phyloP scores from a whole-genome alignment of 2,888 invertebrate species.

The Folsomia manolachei region DNA sequence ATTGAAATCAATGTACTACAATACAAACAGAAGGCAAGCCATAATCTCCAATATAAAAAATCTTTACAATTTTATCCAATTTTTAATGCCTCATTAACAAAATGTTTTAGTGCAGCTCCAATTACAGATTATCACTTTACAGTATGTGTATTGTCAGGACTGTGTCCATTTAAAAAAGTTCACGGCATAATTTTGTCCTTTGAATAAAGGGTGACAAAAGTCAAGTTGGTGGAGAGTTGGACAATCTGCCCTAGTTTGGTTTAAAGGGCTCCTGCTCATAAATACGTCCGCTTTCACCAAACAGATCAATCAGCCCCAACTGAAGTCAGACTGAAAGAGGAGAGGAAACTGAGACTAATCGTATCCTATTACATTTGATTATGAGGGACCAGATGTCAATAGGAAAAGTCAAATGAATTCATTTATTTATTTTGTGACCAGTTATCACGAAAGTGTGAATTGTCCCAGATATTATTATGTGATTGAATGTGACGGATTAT shows the following conservation, averaged over 20 bases:
- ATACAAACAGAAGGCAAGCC: too few species aligned
- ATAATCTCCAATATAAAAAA: not conserved
- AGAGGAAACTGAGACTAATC: constrained; percentile 5
- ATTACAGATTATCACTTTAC: not conserved
- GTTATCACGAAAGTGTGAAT: not conserved
- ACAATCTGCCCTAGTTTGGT: too few species aligned
- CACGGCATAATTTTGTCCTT: too few species aligned
- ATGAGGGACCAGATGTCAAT: constrained; percentile 17
- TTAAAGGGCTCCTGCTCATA: too few species aligned
- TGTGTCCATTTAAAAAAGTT: too few species aligned
- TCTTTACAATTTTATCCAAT: not conserved
- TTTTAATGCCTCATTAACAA: not conserved
- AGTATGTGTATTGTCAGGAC: too few species aligned
- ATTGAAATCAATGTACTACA: too few species aligned
- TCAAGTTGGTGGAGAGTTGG: too few species aligned
- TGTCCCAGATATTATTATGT: not conserved
- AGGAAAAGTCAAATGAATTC: not conserved
- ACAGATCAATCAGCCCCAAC: constrained; percentile 7
- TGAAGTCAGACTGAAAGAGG: not conserved
- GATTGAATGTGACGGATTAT: too few species aligned
- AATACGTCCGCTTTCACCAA: too few species aligned
- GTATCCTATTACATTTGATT: constrained; percentile 1
- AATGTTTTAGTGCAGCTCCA: not conserved
- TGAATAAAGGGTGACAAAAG: too few species aligned
- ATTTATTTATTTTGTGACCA: not conserved